A percentile compares a stretch with the other conserved stretches of the same genome.
phyloP scores from a whole-genome alignment of 2,113 vertebrate species.

The Pitta sordida region DNA sequence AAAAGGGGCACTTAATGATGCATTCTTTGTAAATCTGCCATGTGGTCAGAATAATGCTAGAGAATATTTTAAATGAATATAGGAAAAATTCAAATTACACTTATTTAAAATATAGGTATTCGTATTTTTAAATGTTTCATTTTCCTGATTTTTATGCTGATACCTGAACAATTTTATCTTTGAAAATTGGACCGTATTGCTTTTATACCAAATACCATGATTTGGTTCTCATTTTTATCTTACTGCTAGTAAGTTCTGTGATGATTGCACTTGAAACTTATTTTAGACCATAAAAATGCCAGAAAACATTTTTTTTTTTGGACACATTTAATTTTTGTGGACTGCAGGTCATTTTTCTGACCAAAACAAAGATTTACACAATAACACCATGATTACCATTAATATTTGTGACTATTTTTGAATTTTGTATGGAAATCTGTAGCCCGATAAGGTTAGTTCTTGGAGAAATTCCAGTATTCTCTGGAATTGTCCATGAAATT shows the following conservation, averaged over 20 bases:
- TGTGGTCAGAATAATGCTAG: neutral
- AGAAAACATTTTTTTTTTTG: neutral
- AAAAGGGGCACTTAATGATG: neutral
- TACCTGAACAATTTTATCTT: neutral
- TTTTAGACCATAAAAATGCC: neutral
- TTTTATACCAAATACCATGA: neutral
- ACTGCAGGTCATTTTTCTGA: neutral
- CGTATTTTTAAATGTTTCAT: neutral
- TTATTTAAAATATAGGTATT: neutral
- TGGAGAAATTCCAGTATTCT: neutral
- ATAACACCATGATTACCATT: neutral
- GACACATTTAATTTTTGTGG: neutral
- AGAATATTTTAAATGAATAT: neutral
- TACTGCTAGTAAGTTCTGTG: neutral
- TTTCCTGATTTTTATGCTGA: neutral
- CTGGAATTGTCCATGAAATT: neutral
- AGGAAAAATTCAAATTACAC: neutral
- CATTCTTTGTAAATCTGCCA: neutral
- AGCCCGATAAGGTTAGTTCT: neutral
- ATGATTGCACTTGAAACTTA: neutral
- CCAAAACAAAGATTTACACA: neutral
- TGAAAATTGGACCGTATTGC: neutral
- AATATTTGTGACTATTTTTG: neutral
- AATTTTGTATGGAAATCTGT: neutral
- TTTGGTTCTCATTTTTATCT: neutral